Base-by-base conservation (phyloP, 2,888 invertebrate genomes). In the Aporophyla lueneburgensis region DNA sequence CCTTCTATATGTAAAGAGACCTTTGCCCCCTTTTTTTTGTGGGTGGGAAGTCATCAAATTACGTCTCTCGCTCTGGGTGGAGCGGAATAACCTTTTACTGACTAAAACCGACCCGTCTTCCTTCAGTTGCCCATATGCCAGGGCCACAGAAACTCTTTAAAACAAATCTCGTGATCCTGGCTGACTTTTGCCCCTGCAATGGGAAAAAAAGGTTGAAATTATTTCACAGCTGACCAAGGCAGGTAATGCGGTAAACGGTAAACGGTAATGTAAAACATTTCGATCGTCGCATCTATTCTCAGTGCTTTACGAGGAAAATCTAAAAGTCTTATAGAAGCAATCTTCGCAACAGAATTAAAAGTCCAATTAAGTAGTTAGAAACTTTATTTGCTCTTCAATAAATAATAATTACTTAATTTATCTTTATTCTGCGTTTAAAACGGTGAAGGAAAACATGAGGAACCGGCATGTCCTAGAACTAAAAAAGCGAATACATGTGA, bases 261-360 rank as follows among this genome's bases (percentile, higher is more conserved):
- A 16, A 14, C 0, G 21, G 53, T n/a, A 14, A 56, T 46, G 2
- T 33, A 5, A 54, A 72, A n/a, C 27, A 3, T 14, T 33, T 33
- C 4, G n/a, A 21, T 14, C 27, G 43, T 40, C 16, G 2, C 61
- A 61, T 75, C 27, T n/a, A 53, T 16, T 76, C 21, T 14, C 6
- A 21, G 19, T 46, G 10, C 0, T 46, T 76, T 76, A 76, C 46
- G 62, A 49, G 51, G 5, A 12, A 46, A 62, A 54, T 74, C 33
- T 54, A 24, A 53, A 74, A 76, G 62, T 76, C 62, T 53, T 33
- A 76, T 33, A 21, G 33, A 54, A n/a, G 0, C 5, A 21, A 5
- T 61, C 76, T 53, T 53, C 53, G 51, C 62, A 74, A 54, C 10
- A 16, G 24, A 46, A 24, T 59, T 46, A 46, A 21, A 76, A 62